Conservation (phyloP, 2,888 invertebrate genomes). For the Aethes cnicana region DNA sequence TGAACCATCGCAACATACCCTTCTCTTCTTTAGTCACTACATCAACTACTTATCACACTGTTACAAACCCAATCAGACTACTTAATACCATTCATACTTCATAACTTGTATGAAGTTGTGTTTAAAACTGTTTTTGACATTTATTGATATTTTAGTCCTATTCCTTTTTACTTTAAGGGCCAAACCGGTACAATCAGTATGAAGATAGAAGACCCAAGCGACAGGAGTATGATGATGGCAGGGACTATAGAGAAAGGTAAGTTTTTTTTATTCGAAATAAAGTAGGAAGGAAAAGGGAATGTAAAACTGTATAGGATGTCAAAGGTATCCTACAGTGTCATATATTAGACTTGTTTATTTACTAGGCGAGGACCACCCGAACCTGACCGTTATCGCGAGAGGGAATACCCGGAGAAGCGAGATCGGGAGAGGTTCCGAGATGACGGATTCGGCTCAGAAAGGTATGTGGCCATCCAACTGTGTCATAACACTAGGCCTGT, state of each 20-base stretch:
- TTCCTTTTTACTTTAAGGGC: slow-evolving; percentile 45
- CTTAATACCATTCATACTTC: no score
- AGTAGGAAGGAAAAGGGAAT: no score
- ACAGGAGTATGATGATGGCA: slow-evolving; percentile 55
- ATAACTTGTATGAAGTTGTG: no score
- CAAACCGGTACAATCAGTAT: slow-evolving; percentile 63
- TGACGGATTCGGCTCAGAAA: slow-evolving; percentile 57
- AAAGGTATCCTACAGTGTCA: no score
- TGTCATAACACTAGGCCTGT: slow-evolving; percentile 6
- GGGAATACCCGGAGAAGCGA: slow-evolving; percentile 62
- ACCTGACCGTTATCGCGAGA: slow-evolving; percentile 59
- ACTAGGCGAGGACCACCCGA: slow-evolving; percentile 61
- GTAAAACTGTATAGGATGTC: no score
- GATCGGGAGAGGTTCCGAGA: slow-evolving; percentile 66
- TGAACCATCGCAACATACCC: no score
- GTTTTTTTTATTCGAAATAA: background rate
- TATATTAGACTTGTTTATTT: slow-evolving; percentile 12
- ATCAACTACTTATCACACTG: no score
- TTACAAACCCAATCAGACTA: no score
- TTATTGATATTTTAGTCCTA: background rate
- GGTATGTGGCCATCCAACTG: slow-evolving; percentile 53
- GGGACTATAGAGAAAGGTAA: slow-evolving; percentile 53
- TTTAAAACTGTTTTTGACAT: background rate
- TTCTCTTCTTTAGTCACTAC: no score
- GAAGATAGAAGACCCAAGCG: slow-evolving; percentile 61